These are phyloP conservation scores for Pachyramphus minor DNA, from an alignment of 2,113 vertebrate species.

Conservation along the genomic window DNA sequence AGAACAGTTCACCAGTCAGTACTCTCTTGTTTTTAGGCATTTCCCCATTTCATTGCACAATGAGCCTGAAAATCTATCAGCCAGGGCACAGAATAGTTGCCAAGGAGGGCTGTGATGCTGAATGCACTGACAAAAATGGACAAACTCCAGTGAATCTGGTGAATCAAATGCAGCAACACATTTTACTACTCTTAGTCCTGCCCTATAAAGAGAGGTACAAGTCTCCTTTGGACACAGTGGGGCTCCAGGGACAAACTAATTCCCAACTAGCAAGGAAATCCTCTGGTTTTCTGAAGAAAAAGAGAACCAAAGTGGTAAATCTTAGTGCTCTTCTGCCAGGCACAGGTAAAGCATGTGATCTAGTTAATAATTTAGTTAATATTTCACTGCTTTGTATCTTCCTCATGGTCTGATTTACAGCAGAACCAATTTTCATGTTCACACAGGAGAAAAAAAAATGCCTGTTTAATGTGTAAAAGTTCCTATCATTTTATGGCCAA, in stretches of 20 bases:
- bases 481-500: neutral
- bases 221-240: neutral
- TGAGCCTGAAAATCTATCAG: neutral
- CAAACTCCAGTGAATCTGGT: neutral
- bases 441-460: neutral
- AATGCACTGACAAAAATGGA: neutral
- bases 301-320: neutral
- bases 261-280: neutral
- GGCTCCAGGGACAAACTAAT: neutral
- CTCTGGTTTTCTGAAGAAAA: neutral
- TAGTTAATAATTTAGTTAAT: neutral
- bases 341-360: neutral
- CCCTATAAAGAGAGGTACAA: neutral
- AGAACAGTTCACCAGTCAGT: neutral
- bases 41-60: neutral
- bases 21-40: neutral
- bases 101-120: neutral
- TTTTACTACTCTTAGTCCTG: neutral
- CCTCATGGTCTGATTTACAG: neutral
- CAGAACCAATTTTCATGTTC: neutral
- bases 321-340: neutral
- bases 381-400: neutral
- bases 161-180: neutral
- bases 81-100: neutral
- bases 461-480: neutral